Conservation (phyloP, 2,888 invertebrate genomes). For the Unio pictorum region DNA sequence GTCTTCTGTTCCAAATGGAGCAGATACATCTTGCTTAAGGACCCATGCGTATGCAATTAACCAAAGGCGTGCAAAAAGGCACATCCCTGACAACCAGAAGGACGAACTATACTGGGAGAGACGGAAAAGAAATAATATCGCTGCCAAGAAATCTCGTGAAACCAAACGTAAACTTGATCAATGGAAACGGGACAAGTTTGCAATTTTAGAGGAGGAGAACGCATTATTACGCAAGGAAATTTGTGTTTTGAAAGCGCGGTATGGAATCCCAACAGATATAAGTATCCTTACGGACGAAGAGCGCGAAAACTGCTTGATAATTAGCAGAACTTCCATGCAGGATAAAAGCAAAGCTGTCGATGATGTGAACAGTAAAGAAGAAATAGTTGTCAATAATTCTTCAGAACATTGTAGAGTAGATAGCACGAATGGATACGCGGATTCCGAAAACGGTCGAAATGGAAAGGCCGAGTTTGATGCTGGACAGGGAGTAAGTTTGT, state of each 20-base stretch:
- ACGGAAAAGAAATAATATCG: constrained; percentile 56
- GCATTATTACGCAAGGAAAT: constrained; percentile 48
- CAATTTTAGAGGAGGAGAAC: constrained; percentile 53
- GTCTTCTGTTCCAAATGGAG: no score
- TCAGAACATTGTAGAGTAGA: neutral
- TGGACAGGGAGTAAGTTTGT: no score
- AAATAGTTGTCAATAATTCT: neutral
- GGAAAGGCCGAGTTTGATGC: neutral
- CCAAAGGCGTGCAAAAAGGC: constrained; percentile 37
- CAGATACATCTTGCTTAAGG: no score
- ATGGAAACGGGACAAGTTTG: constrained; percentile 34
- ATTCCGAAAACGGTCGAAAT: neutral
- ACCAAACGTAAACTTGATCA: constrained; percentile 47
- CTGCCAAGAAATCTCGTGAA: constrained; percentile 58
- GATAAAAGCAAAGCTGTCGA: no score
- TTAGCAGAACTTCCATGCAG: neutral
- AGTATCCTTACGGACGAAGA: constrained; percentile 41
- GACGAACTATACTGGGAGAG: constrained; percentile 58
- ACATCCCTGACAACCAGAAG: constrained; percentile 50
- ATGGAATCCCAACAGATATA: constrained; percentile 41
- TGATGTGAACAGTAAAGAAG: neutral
- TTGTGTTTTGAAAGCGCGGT: constrained; percentile 39
- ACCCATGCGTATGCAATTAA: neutral
- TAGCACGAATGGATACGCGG: neutral
- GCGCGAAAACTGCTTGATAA: constrained; percentile 25